These are phyloP conservation scores for Pristis pectinata DNA, from an alignment of 2,797 vertebrate species.

Conservation along the genomic window DNA sequence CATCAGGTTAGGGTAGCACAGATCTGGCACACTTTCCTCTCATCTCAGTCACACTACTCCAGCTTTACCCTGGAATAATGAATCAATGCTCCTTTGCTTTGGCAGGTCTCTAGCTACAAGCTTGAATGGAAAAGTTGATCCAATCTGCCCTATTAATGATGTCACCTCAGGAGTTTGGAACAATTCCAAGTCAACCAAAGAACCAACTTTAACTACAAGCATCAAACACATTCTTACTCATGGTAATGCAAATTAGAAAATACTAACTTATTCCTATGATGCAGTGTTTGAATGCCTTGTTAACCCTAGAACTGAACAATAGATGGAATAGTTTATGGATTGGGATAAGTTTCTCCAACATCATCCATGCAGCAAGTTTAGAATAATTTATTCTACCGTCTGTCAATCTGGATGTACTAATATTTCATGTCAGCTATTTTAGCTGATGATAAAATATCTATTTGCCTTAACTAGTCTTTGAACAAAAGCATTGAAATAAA, in stretches of 20 bases:
- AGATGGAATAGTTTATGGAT: neutral
- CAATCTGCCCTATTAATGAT: too few species aligned
- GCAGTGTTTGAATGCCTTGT: neutral
- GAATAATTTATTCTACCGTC: neutral
- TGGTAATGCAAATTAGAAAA: neutral
- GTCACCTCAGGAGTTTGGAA: too few species aligned
- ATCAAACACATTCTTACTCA: neutral
- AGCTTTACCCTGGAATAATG: neutral
- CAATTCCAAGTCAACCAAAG: too few species aligned
- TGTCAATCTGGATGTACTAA: neutral
- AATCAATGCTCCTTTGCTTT: neutral
- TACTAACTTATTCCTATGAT: neutral
- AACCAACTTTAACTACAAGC: neutral
- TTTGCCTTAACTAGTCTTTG: neutral
- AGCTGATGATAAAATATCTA: neutral
- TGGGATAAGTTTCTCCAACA: neutral
- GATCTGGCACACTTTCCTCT: neutral
- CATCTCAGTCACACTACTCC: neutral
- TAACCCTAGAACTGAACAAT: neutral
- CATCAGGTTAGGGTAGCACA: neutral
- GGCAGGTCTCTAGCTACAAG: too few species aligned
- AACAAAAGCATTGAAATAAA: slow-evolving; percentile 2
- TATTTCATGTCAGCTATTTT: neutral
- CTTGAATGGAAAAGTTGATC: neutral
- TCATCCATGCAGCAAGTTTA: neutral